phyloP scores from a whole-genome alignment of 2,888 invertebrate species.

The Thymelicus lineola region DNA sequence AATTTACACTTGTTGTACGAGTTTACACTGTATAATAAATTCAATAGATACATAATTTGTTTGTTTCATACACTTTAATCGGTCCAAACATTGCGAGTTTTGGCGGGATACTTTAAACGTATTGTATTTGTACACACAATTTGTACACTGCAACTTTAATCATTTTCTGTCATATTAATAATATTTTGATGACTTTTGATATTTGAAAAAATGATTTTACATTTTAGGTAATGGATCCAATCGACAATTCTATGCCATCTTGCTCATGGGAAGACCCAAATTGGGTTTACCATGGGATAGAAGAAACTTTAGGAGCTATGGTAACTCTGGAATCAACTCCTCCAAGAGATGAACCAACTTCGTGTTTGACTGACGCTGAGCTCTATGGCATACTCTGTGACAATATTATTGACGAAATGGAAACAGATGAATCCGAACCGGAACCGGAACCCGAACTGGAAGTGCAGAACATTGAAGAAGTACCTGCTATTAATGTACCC shows the following conservation, averaged over 20 bases:
- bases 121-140: conserved; percentile 14
- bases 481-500: conserved; percentile 11
- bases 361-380: conserved; percentile 29
- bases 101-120: conserved; percentile 6
- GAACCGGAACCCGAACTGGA: conserved; percentile 28
- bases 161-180: conserved; percentile 3
- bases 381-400: conserved; percentile 33
- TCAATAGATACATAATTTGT: too few species aligned
- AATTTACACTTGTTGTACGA: conserved; percentile 3
- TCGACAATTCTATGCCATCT: conserved; percentile 9
- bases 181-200: conserved; percentile 4
- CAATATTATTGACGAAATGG: conserved; percentile 36
- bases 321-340: conserved; percentile 14
- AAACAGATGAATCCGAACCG: conserved; percentile 31
- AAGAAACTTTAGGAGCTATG: conserved; percentile 14
- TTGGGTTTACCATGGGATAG: conserved; percentile 14
- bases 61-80: too few species aligned
- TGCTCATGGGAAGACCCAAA: conserved; percentile 14
- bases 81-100: conserved; percentile 2
- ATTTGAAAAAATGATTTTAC: conserved; percentile 4
- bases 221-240: conserved; percentile 4
- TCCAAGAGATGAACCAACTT: conserved; percentile 14
- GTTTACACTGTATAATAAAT: background rate
- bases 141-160: conserved; percentile 4
- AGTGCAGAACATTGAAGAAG: conserved; percentile 22